These are phyloP conservation scores for Pyrgilauda ruficollis DNA, from an alignment of 2,113 vertebrate species.

Conservation along the genomic window DNA sequence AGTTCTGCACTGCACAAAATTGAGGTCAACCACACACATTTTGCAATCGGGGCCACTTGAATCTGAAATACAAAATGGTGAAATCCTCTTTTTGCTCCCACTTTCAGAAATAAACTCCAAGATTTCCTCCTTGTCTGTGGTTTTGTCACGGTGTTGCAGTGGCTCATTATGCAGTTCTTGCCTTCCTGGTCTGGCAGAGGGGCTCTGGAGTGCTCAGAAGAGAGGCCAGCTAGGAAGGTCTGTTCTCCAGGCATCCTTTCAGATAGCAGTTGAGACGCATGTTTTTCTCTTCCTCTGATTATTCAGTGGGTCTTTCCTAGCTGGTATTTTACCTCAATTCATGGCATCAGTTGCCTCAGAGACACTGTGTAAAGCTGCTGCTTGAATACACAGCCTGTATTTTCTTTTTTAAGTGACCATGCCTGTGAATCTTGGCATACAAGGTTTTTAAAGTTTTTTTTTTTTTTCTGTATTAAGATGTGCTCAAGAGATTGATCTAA, in stretches of 20 bases:
- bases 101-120: background rate
- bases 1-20: background rate
- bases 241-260: background rate
- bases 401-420: background rate
- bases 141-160: background rate
- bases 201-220: background rate
- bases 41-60: background rate
- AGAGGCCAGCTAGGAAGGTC: background rate
- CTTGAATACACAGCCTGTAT: background rate
- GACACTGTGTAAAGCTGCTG: background rate
- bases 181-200: background rate
- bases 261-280: background rate
- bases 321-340: background rate
- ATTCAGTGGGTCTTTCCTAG: background rate
- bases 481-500: background rate
- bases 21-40: conserved; percentile 1
- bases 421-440: background rate
- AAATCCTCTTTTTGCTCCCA: background rate
- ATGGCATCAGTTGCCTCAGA: background rate
- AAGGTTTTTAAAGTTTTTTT: background rate
- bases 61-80: background rate
- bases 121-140: background rate
- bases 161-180: background rate
- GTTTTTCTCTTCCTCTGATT: background rate
- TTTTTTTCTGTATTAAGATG: background rate